Conservation (phyloP, 1,140 invertebrate genomes). For the Drosophila subobscura region DNA sequence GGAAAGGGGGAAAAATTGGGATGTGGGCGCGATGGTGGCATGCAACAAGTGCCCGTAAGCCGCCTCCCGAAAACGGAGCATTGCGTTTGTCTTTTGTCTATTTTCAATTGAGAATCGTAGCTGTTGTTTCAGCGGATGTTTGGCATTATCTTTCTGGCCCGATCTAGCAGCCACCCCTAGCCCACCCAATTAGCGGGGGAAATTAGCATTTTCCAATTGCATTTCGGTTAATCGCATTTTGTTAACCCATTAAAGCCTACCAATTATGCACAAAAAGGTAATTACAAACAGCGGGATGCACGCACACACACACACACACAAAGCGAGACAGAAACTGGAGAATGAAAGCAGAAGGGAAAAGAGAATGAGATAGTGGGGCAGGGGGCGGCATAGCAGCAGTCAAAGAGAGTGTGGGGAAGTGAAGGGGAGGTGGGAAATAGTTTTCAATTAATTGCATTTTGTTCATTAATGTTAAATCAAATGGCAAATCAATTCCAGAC, state of each 20-base stretch:
- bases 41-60: constrained; percentile 48
- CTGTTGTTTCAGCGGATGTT: not conserved
- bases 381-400: not conserved
- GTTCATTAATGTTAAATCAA: constrained; percentile 60
- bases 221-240: constrained; percentile 68
- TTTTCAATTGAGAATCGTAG: constrained; percentile 68
- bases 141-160: constrained; percentile 11
- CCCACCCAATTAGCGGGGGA: constrained; percentile 10
- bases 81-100: constrained; percentile 8
- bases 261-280: constrained; percentile 68
- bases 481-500: constrained; percentile 48
- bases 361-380: too few relatives aligned
- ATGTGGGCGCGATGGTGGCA: not conserved
- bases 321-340: not conserved
- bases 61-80: constrained; percentile 17
- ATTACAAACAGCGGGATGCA: constrained; percentile 46
- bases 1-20: constrained; percentile 7
- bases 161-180: constrained; percentile 33
- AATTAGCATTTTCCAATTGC: constrained; percentile 51
- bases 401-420: not conserved
- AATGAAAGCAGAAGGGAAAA: too few relatives aligned
- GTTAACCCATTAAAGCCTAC: constrained; percentile 59
- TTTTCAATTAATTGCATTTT: constrained; percentile 68
- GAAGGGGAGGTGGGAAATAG: constrained; percentile 43
- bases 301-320: not conserved